phyloP scores from a whole-genome alignment of 2,888 invertebrate genomes.

The Ophraella communa region DNA sequence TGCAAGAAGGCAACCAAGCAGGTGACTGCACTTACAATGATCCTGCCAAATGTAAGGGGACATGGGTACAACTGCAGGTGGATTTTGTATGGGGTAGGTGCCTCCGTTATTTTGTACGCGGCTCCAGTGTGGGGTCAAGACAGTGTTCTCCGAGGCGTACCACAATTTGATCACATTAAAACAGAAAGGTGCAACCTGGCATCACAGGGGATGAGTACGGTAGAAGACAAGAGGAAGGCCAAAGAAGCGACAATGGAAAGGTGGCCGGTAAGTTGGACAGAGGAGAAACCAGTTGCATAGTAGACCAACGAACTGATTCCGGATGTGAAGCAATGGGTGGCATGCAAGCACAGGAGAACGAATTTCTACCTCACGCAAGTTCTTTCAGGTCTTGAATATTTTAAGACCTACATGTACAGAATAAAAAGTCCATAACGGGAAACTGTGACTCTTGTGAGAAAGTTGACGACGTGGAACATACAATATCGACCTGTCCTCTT shows the following conservation, averaged over 20 bases:
- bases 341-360: background rate
- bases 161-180: conserved; percentile 30
- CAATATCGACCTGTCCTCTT: too few species aligned
- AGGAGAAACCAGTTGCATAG: background rate
- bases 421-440: too few species aligned
- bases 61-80: background rate
- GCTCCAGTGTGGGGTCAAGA: conserved; percentile 27
- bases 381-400: background rate
- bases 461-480: too few species aligned
- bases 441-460: too few species aligned
- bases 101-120: too few species aligned
- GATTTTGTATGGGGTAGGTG: conserved; percentile 15
- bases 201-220: background rate
- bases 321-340: too few species aligned
- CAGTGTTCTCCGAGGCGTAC: conserved; percentile 21
- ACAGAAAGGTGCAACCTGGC: conserved; percentile 22
- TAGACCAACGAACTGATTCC: conserved; percentile 18
- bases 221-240: background rate
- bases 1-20: background rate
- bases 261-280: conserved; percentile 9
- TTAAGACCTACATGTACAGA: too few species aligned
- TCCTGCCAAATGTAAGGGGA: conserved; percentile 29
- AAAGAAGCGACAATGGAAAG: background rate
- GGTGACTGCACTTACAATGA: conserved; percentile 1
- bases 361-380: too few species aligned